Base-by-base conservation (phyloP, 2,888 invertebrate species). In the Adela reaumurella region DNA sequence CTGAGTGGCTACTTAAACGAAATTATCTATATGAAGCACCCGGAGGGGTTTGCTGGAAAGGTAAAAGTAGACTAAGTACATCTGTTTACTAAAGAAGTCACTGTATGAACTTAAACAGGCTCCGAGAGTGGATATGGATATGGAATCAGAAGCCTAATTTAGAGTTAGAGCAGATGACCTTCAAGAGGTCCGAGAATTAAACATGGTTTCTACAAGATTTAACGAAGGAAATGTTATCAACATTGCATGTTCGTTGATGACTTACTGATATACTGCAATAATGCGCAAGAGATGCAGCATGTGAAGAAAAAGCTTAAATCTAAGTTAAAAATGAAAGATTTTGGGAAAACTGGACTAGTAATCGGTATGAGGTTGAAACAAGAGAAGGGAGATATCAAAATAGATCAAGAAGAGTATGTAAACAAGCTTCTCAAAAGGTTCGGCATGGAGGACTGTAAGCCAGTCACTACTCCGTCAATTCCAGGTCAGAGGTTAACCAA, bases 251-350 rank as follows among this genome's bases (percentile, higher is more conserved):
- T 46, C 17, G 49, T 49, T 18, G 49, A 49, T 29, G 46, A 49
- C 46, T 18, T 49, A 17, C 41, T 49, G 29, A 48, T 49, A n/a
- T 49, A 46, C 46, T 49, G 49, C 46, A 47, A 49, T 18, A 35
- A 49, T 16, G 46, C 45, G 41, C 16, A 29, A 17, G 42, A 19
- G 14, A n/a, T 17, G 5, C 42, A 49, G 17, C 11, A 46, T 16
- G 17, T 49, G 17, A 49, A 49, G 42, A 14, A 24, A n/a, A 16
- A 20, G 46, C 3, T 47, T 19, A 17, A 46, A 35, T 19, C 29
- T 14, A 35, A 18, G 14, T 46, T 49, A 19, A 16, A 20, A 48
- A 49, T 49, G 49, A 49, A 49, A 46, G 49, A 47, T 16, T 6
- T 49, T 2, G 46, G 49, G 16, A 17, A 14, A n/a, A 41, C 49